Base-by-base conservation (phyloP, 2,888 invertebrate species). In the Thera obeliscata region DNA sequence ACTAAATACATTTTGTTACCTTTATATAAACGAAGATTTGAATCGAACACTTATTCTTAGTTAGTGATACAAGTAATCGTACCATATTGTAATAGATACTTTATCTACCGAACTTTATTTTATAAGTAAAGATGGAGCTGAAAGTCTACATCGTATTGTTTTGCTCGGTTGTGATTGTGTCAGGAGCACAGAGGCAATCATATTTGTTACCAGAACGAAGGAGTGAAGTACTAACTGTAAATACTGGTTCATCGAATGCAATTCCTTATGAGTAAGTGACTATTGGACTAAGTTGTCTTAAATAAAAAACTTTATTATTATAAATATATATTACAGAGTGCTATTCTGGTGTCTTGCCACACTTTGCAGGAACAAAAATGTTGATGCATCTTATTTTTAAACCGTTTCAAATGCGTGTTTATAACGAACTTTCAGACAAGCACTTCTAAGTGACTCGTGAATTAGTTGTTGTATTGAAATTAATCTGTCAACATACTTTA, bases 141-240 rank as follows among this genome's bases (percentile, higher is more conserved):
- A 43, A 56, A 48, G 38, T 43, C 2, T 35, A 46, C 35, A 49
- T 59, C 49, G 41, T 71, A 22, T 43, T 65, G 12, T 60, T 70
- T 38, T 71, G 64, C 52, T 66, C 61, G 1, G 43, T 54, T 7
- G 56, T 61, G 33, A 11, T 72, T 38, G 52, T 67, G 43, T 63
- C 67, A 9, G 61, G 46, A n/a, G 59, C 69, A 4, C 61, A 70
- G 12, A 73, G 78, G 46, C 68, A 70, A 9, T 62, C 70, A 3
- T 76, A 70, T 61, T 59, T 76, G 11, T 54, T 74, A 4, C 79
- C 80, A 22, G 78, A 81, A 62, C 78, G 55, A 61, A 69, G 66
- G 66, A 72, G 49, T 57, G 66, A 70, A 41, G 57, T 55, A 33
- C 9, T 52, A 22, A 36, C 64, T 8, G 9, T 67, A 4, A 69